phyloP scores from a whole-genome alignment of 2,888 invertebrate species.

The Ametastegia equiseti region DNA sequence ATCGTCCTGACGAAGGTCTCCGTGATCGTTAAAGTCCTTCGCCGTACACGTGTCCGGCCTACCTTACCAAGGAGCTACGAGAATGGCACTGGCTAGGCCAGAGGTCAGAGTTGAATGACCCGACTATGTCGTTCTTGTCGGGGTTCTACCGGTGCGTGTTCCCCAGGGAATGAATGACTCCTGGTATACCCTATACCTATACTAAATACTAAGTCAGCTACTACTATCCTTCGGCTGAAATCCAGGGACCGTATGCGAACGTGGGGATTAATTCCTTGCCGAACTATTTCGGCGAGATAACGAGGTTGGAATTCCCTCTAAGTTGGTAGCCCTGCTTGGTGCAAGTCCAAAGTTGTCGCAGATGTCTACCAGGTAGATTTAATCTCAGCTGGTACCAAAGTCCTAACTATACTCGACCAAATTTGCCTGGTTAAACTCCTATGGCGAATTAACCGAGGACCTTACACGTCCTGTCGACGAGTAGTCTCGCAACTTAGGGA shows the following conservation, averaged over 20 bases:
- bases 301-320: slow-evolving; percentile 42
- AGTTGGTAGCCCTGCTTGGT: slow-evolving; percentile 35
- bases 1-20: slow-evolving; percentile 56
- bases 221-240: not conserved
- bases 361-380: slow-evolving; percentile 61
- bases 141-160: slow-evolving; percentile 21
- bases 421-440: slow-evolving; percentile 58
- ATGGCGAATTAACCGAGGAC: slow-evolving; percentile 59
- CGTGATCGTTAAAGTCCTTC: slow-evolving; percentile 52
- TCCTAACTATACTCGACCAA: slow-evolving; percentile 65
- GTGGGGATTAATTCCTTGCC: slow-evolving; percentile 38
- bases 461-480: slow-evolving; percentile 51
- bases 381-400: slow-evolving; percentile 61
- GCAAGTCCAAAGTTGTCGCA: slow-evolving; percentile 46
- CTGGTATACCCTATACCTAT: not conserved
- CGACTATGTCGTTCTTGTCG: slow-evolving; percentile 22
- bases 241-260: not conserved
- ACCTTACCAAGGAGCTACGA: slow-evolving; percentile 19
- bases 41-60: slow-evolving; percentile 46
- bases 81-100: slow-evolving; percentile 1
- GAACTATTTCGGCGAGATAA: slow-evolving; percentile 47
- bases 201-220: not conserved
- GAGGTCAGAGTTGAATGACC: slow-evolving; percentile 37
- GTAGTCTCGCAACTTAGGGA: slow-evolving; percentile 44
- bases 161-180: slow-evolving; percentile 17